Percentiles rank a stretch among this genome's conserved stretches.
Conservation (phyloP, 1,140 invertebrate genomes). For the Drosophila yakuba region DNA sequence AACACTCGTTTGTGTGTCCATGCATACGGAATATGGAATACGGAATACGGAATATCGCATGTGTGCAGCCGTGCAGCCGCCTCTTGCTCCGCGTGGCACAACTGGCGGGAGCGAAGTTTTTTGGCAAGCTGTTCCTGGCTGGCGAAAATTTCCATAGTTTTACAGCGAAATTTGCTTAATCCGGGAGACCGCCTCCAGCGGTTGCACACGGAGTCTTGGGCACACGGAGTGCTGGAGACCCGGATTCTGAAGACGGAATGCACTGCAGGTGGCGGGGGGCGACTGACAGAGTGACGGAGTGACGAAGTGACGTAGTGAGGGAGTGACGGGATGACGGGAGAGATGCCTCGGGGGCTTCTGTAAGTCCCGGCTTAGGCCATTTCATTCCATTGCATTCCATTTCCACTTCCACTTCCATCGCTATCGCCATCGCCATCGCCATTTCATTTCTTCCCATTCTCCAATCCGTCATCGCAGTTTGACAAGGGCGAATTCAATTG, state of each 20-base stretch:
- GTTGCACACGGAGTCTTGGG: slow-evolving; percentile 25
- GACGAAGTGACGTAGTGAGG: neutral
- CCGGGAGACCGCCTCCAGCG: slow-evolving; percentile 39
- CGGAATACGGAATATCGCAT: neutral
- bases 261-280: neutral
- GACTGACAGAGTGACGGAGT: slow-evolving; percentile 18
- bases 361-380: slow-evolving; percentile 44
- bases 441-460: slow-evolving; percentile 2
- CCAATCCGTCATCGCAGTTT: slow-evolving; percentile 33
- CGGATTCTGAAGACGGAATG: neutral
- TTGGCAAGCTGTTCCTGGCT: slow-evolving; percentile 29
- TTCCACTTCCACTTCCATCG: slow-evolving; percentile 8
- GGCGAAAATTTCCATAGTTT: slow-evolving; percentile 47
- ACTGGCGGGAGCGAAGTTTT: slow-evolving; percentile 26
- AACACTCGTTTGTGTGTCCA: too few species aligned
- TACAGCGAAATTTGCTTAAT: slow-evolving; percentile 53
- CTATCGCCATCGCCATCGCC: neutral
- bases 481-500: slow-evolving; percentile 33
- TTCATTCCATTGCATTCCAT: slow-evolving; percentile 20
- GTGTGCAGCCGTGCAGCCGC: slow-evolving; percentile 2
- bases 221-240: neutral
- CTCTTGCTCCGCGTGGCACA: slow-evolving; percentile 15
- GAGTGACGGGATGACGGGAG: slow-evolving; percentile 12
- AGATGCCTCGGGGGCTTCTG: slow-evolving; percentile 12
- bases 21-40: neutral